Conservation (phyloP, 2,113 vertebrate species). For the Jaculus jaculus region DNA sequence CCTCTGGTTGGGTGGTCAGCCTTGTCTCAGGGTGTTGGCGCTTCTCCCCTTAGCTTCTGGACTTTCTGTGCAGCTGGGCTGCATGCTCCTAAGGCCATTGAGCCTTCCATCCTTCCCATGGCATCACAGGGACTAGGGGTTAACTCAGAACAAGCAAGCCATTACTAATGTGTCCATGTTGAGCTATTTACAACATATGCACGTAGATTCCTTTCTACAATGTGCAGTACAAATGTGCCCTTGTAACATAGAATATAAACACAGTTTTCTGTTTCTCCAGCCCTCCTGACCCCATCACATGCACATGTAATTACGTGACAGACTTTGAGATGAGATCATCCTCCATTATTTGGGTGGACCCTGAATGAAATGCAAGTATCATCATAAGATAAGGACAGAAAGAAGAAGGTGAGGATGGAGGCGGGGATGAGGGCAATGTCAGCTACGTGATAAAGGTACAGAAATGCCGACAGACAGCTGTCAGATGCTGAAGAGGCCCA, state of each 20-base stretch:
- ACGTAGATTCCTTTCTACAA: background rate
- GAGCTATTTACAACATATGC: background rate
- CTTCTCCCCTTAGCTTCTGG: background rate
- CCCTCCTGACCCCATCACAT: background rate
- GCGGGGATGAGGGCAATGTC: background rate
- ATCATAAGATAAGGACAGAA: background rate
- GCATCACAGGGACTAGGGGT: background rate
- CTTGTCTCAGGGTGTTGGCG: background rate
- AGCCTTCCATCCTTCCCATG: background rate
- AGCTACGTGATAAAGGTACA: background rate
- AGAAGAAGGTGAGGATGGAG: fast-evolving
- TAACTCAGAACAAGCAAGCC: background rate
- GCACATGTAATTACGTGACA: background rate
- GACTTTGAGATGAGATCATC: background rate
- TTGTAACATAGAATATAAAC: background rate
- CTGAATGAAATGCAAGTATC: background rate
- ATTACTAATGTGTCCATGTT: background rate
- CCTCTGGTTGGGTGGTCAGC: background rate
- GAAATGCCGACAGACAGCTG: no score
- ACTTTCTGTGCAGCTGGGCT: background rate
- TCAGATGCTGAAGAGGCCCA: background rate
- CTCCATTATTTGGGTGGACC: background rate
- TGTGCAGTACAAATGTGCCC: background rate
- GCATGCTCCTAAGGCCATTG: background rate
- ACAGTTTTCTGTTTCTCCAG: no score